These are phyloP conservation scores for Coenobita brevimanus DNA, from an alignment of 1,140 invertebrate species.

Conservation along the genomic window DNA sequence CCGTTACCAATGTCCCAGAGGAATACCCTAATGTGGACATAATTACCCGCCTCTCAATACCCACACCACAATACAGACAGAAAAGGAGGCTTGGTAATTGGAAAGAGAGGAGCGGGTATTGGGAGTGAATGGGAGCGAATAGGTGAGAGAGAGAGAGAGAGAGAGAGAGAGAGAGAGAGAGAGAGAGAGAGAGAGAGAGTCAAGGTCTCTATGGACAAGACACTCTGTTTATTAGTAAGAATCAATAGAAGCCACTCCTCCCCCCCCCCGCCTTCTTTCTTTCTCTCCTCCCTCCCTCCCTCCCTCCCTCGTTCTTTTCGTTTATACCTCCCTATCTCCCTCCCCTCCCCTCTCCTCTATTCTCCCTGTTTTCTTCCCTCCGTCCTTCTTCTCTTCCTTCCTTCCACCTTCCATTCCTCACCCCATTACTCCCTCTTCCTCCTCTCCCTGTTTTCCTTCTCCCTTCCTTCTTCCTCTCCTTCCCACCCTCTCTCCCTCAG, in stretches of 20 bases:
- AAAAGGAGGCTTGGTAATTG: neutral
- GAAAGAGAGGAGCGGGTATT: neutral
- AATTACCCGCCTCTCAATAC: no score
- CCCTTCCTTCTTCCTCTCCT: neutral
- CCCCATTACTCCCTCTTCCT: neutral
- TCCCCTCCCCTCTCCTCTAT: neutral
- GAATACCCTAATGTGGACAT: no score
- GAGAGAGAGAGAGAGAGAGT: neutral
- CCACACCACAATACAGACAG: no score
- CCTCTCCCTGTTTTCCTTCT: neutral
- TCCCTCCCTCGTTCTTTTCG: neutral
- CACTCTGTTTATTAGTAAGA: constrained; percentile 30
- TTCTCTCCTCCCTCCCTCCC: neutral
- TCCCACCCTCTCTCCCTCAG: neutral
- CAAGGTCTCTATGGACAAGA: constrained; percentile 33
- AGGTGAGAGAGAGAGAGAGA: no score
- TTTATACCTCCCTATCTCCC: neutral
- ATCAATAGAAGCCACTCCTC: constrained; percentile 9
- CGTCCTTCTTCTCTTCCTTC: neutral
- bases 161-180: neutral
- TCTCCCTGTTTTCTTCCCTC: neutral
- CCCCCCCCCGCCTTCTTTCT: neutral
- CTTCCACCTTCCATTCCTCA: neutral
- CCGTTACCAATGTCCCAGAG: no score
- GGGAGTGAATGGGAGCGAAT: neutral